Evolutionary conservation across 2,113 vertebrate species (phyloP).

Genomic region (Hippopotamus amphibius): DNA sequence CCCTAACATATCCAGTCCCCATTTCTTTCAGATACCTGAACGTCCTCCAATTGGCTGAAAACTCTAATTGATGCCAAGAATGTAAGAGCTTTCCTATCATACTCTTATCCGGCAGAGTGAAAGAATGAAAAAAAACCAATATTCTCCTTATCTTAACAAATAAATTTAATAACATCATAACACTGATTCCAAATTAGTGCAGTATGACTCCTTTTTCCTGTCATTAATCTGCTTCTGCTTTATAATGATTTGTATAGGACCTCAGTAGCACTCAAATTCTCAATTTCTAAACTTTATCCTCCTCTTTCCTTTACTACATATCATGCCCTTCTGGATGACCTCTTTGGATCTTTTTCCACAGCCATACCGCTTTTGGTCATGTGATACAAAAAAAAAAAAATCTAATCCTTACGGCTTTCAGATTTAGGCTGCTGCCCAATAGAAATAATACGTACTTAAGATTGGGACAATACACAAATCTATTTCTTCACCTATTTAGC

Average conservation of each 20-base stretch:
- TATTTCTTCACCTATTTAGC: not conserved
- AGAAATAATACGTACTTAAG: not conserved
- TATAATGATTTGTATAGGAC: not conserved
- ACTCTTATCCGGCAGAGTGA: not conserved
- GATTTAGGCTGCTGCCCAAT: not conserved
- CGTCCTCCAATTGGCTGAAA: not conserved
- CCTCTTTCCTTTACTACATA: not conserved
- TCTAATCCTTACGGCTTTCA: not conserved
- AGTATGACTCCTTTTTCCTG: not conserved
- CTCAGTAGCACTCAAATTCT: not conserved
- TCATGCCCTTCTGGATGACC: not conserved
- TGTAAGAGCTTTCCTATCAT: not conserved
- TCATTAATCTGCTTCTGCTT: not conserved
- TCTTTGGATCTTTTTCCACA: not conserved
- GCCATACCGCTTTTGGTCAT: not conserved
- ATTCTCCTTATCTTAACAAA: not conserved
- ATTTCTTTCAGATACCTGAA: not conserved
- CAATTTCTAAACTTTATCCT: not conserved
- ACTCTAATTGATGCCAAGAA: not conserved
- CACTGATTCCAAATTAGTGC: not conserved
- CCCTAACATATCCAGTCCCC: not conserved
- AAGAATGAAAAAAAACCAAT: not conserved
- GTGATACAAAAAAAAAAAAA: not conserved
- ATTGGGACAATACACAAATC: not conserved
- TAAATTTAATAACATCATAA: not conserved